phyloP scores from a whole-genome alignment of 2,888 invertebrate genomes.

The Panopea generosa region DNA sequence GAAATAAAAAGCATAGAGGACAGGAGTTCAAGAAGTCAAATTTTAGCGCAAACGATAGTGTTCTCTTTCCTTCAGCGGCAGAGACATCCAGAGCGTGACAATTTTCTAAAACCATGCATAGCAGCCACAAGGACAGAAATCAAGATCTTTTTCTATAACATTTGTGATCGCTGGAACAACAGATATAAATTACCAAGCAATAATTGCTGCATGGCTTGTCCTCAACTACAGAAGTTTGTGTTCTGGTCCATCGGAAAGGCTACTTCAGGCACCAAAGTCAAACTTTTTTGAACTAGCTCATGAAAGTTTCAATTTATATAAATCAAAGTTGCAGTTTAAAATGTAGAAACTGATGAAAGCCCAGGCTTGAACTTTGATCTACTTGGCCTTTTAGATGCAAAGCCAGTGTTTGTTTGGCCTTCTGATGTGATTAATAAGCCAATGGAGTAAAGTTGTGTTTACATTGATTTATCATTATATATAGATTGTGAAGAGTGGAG shows the following conservation, averaged over 20 bases:
- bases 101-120: slow-evolving; percentile 11
- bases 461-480: too few species aligned
- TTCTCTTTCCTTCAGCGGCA: slow-evolving; percentile 7
- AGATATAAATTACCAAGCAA: background rate
- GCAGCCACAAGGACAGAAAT: slow-evolving; percentile 6
- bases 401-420: too few species aligned
- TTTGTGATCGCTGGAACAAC: slow-evolving; percentile 5
- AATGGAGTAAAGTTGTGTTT: too few species aligned
- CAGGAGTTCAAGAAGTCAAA: background rate
- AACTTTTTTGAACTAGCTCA: too few species aligned
- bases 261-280: slow-evolving; percentile 1
- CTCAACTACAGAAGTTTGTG: slow-evolving; percentile 13
- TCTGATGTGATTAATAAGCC: too few species aligned
- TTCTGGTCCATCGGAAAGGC: slow-evolving; percentile 4
- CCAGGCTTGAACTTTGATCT: too few species aligned
- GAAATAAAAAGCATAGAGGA: too few species aligned
- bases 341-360: too few species aligned
- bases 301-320: too few species aligned
- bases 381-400: too few species aligned
- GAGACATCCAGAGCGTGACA: background rate
- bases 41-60: slow-evolving; percentile 6
- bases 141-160: slow-evolving; percentile 11
- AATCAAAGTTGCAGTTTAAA: too few species aligned
- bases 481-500: too few species aligned
- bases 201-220: slow-evolving; percentile 15